A percentile compares a stretch with the other conserved stretches of the same genome.
Evolutionary conservation across 1,140 invertebrate genomes (phyloP).

Genomic region (Procambarus clarkii): DNA sequence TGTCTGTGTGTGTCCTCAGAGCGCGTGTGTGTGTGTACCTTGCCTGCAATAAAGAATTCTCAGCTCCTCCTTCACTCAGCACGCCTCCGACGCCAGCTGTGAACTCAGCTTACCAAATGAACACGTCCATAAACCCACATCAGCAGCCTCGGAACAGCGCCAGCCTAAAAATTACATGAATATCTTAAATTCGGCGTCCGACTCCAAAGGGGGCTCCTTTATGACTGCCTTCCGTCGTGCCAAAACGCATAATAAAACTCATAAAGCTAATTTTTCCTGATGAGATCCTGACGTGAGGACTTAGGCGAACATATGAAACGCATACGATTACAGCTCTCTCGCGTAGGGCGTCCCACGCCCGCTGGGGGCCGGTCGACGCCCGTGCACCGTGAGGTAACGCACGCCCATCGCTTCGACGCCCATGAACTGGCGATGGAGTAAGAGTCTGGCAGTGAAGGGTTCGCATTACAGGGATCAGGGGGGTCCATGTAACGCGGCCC

Average conservation of each 20-base stretch:
- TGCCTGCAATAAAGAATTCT: constrained; percentile 48
- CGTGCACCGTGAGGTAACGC: no score
- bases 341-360: background rate
- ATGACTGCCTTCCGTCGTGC: constrained; percentile 33
- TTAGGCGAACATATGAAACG: constrained; percentile 64
- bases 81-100: constrained; percentile 4
- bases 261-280: constrained; percentile 67
- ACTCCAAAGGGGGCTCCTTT: constrained; percentile 29
- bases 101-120: constrained; percentile 48
- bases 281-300: constrained; percentile 63
- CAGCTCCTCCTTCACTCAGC: background rate
- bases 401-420: no score
- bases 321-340: constrained; percentile 31
- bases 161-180: constrained; percentile 51
- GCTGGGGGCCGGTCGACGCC: no score
- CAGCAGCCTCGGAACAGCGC: constrained; percentile 19
- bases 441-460: background rate
- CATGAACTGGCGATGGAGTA: no score
- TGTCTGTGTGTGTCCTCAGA: no score
- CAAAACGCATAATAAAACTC: constrained; percentile 63
- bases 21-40: constrained; percentile 59
- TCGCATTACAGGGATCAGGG: background rate
- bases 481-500: constrained; percentile 35
- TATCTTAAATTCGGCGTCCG: constrained; percentile 57
- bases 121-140: constrained; percentile 54